Evolutionary conservation across 2,113 vertebrate species (phyloP).

Genomic region (Castor canadensis): DNA sequence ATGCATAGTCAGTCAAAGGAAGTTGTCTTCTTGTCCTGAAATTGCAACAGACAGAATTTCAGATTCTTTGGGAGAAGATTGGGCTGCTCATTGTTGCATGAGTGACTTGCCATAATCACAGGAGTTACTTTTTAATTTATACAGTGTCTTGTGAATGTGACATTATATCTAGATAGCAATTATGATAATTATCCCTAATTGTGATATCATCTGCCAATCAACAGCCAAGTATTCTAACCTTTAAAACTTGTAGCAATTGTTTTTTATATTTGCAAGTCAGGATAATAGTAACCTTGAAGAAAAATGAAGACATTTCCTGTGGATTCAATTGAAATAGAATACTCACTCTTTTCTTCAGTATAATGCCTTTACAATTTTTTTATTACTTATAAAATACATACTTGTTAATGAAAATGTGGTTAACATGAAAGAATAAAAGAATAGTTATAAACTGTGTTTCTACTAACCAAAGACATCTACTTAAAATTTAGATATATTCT

Average conservation of each 20-base stretch:
- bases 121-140: constrained; percentile 4
- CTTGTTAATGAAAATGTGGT: neutral
- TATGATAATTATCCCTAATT: constrained; percentile 61
- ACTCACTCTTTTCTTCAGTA: neutral
- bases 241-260: constrained; percentile 39
- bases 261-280: constrained; percentile 7
- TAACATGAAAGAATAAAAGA: neutral
- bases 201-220: constrained; percentile 19
- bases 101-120: neutral
- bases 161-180: constrained; percentile 48
- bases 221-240: constrained; percentile 19
- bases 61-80: neutral
- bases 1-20: neutral
- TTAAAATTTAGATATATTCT: neutral
- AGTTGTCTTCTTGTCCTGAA: neutral
- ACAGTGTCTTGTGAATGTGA: constrained; percentile 28
- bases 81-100: neutral
- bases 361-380: neutral
- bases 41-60: neutral
- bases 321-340: neutral
- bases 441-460: neutral
- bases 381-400: neutral
- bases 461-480: neutral
- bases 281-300: constrained; percentile 19
- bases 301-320: neutral